Base-by-base conservation (phyloP, 1,140 invertebrate genomes). In the Drosophila auraria region DNA sequence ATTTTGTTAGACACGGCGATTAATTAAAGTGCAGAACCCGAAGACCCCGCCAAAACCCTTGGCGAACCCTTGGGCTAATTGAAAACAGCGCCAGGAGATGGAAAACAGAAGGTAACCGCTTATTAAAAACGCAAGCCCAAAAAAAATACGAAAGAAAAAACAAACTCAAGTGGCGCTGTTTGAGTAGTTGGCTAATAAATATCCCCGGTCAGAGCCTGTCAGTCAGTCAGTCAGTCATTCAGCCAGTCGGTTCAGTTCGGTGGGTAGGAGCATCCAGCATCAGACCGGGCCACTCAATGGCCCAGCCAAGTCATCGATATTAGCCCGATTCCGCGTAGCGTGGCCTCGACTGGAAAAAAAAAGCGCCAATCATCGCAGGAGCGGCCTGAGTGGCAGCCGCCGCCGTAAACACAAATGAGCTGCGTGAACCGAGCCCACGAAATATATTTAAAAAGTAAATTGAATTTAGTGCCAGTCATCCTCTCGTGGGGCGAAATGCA, bases 1-100 rank as follows among this genome's bases (percentile, higher is more conserved):
- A 90, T 90, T 90, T 90, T 90, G 87, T 91, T 91, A 90, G 87
- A 82, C 86, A 90, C 86, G 86, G 75, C 84, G 86, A 89, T 89
- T 89, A 90, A 89, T 89, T 89, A 89, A 89, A 89, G 86, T 89
- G 82, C 81, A 74, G 80, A 65, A 33, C 71, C 65, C 53, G 51
- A 45, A 61, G 64, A 45, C 47, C 53, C 44, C 40, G 50, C 62
- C 60, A 49, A 69, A 56, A 68, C 75, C 76, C 50, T 49, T 53
- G 47, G 62, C 25, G 33, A 49, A 61, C 45, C 64, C 25, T 17
- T 61, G 54, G 79, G 82, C 86, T 90, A 90, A 90, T 90, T 90
- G 82, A 90, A 90, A 90, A 90, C 71, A 59, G 64, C 62, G 62
- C 76, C 74, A 76, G 76, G 63, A 66, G 69, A 71, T 73, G 69